phyloP scores from a whole-genome alignment of 2,888 invertebrate species.

The Drosophila mimica region DNA sequence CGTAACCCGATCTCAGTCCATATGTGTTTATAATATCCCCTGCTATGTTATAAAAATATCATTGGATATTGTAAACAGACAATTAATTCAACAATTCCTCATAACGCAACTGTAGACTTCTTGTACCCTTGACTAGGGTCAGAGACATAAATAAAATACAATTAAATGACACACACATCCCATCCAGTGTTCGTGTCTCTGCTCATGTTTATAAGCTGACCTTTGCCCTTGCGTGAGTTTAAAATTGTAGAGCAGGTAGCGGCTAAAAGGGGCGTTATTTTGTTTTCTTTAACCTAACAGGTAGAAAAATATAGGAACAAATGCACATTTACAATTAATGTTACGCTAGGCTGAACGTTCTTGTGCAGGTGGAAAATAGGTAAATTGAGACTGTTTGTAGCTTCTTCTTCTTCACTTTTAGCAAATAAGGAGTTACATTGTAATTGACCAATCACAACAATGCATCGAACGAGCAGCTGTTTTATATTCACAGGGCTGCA shows the following conservation, averaged over 20 bases:
- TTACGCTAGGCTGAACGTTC: slow-evolving; percentile 12
- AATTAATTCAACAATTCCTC: not conserved
- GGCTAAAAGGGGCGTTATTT: slow-evolving; percentile 16
- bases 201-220: slow-evolving; percentile 19
- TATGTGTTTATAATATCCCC: slow-evolving; percentile 1
- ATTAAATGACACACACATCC: not conserved
- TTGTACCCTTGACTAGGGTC: not conserved
- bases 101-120: not conserved
- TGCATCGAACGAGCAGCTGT: slow-evolving; percentile 37
- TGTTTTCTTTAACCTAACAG: slow-evolving; percentile 10
- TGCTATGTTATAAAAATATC: slow-evolving; percentile 18
- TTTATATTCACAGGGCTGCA: slow-evolving; percentile 37
- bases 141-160: not conserved
- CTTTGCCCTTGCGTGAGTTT: slow-evolving; percentile 25
- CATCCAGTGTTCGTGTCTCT: not conserved
- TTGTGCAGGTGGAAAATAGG: not conserved
- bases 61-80: not conserved
- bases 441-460: not conserved
- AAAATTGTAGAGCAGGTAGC: slow-evolving; percentile 36
- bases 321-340: slow-evolving; percentile 17
- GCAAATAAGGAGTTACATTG: not conserved
- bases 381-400: not conserved
- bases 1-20: not conserved
- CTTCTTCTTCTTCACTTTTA: not conserved
- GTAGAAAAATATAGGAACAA: slow-evolving; percentile 20